phyloP scores from a whole-genome alignment of 2,113 vertebrate species.

The Theristicus caerulescens region DNA sequence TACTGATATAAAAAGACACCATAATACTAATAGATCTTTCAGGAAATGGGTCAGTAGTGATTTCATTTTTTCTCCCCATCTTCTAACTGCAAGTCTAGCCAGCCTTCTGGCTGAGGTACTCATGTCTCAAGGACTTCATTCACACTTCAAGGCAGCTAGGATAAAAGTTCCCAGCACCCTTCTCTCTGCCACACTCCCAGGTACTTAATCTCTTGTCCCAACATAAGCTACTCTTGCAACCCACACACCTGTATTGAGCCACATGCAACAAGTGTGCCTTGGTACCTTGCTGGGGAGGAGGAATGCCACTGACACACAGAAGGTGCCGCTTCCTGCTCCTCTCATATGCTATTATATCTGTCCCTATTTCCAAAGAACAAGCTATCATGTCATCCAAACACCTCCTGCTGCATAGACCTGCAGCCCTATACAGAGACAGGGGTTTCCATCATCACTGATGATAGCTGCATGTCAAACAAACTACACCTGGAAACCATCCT shows the following conservation, averaged over 20 bases:
- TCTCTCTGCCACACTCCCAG: neutral
- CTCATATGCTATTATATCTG: neutral
- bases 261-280: fast-evolving
- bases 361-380: neutral
- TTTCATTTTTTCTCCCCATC: neutral
- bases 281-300: neutral
- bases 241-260: neutral
- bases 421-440: neutral
- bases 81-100: neutral
- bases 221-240: neutral
- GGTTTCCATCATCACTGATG: neutral
- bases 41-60: neutral
- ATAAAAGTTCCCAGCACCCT: neutral
- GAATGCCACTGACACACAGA: neutral
- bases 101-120: neutral
- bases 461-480: neutral
- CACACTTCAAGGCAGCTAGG: neutral
- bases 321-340: neutral
- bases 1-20: neutral
- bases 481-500: neutral
- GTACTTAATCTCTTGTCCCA: neutral
- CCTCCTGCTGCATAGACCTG: neutral
- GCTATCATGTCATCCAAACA: neutral
- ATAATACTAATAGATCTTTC: neutral
- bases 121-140: neutral